phyloP scores from a whole-genome alignment of 2,113 vertebrate genomes.

The Pelodiscus sinensis region DNA sequence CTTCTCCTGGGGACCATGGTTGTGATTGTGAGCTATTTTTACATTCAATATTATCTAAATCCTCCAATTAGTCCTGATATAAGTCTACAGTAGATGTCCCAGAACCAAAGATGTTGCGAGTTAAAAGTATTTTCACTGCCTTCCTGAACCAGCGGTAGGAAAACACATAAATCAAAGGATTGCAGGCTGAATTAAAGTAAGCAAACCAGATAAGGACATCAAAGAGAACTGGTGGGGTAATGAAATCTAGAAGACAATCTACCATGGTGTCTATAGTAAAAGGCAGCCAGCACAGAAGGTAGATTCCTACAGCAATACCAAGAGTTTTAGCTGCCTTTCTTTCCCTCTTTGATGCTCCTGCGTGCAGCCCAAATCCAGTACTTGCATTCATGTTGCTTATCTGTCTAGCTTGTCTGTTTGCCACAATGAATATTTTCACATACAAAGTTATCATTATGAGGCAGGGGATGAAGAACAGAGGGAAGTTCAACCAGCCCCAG shows the following conservation, averaged over 20 bases:
- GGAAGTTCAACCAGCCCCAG: constrained; percentile 72
- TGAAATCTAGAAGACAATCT: constrained; percentile 61
- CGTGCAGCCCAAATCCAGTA: neutral
- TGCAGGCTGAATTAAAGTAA: constrained; percentile 73
- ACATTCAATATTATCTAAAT: neutral
- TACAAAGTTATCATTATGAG: constrained; percentile 65
- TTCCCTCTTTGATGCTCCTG: constrained; percentile 41
- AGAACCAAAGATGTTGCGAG: constrained; percentile 22
- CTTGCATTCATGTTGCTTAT: constrained; percentile 39
- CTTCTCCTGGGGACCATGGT: neutral
- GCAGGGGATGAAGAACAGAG: constrained; percentile 71
- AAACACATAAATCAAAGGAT: constrained; percentile 72
- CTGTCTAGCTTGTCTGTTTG: constrained; percentile 61
- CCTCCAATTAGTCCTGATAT: constrained; percentile 49
- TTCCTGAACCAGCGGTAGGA: constrained; percentile 71
- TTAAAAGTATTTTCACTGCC: constrained; percentile 63
- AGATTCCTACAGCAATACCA: constrained; percentile 58
- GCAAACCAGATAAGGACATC: constrained; percentile 71
- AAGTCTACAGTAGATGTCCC: constrained; percentile 46
- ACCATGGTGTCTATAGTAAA: constrained; percentile 56
- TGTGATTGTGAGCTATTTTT: neutral
- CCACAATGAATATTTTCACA: constrained; percentile 70
- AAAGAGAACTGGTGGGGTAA: constrained; percentile 58
- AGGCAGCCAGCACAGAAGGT: constrained; percentile 67
- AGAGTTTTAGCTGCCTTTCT: constrained; percentile 73